phyloP scores from a whole-genome alignment of 2,888 invertebrate species.

The Teinopalpus imperialis region DNA sequence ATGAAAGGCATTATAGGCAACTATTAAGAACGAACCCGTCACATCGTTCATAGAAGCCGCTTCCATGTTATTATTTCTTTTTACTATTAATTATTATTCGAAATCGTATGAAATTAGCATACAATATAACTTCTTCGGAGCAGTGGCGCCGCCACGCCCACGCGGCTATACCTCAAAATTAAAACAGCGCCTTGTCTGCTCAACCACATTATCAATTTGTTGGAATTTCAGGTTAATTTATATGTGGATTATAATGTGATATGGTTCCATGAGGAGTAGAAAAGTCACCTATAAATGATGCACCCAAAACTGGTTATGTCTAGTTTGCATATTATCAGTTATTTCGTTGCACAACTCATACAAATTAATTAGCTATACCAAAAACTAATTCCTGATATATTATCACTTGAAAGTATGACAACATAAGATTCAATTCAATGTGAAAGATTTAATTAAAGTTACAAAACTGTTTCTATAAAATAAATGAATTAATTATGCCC shows the following conservation, averaged over 20 bases:
- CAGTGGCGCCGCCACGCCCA: constrained; percentile 49
- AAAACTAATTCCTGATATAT: constrained; percentile 15
- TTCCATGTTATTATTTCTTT: constrained; percentile 62
- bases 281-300: constrained; percentile 37
- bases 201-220: constrained; percentile 28
- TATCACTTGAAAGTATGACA: constrained; percentile 11
- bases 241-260: constrained; percentile 27
- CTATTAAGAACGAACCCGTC: constrained; percentile 47
- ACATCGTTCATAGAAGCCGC: constrained; percentile 53
- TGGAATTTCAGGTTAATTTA: constrained; percentile 24
- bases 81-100: constrained; percentile 69
- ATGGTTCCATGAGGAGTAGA: constrained; percentile 32
- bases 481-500: too few species aligned
- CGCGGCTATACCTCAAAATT: constrained; percentile 35
- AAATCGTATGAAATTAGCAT: constrained; percentile 58
- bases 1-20: constrained; percentile 9
- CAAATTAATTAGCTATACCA: constrained; percentile 23
- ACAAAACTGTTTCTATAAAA: too few species aligned
- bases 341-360: constrained; percentile 24
- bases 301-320: constrained; percentile 24
- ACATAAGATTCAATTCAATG: too few species aligned
- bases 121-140: constrained; percentile 63
- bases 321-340: constrained; percentile 38
- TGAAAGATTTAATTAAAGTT: too few species aligned
- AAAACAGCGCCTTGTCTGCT: constrained; percentile 33